These are phyloP conservation scores for Strigops habroptila DNA, from an alignment of 2,113 vertebrate species.

Conservation along the genomic window DNA sequence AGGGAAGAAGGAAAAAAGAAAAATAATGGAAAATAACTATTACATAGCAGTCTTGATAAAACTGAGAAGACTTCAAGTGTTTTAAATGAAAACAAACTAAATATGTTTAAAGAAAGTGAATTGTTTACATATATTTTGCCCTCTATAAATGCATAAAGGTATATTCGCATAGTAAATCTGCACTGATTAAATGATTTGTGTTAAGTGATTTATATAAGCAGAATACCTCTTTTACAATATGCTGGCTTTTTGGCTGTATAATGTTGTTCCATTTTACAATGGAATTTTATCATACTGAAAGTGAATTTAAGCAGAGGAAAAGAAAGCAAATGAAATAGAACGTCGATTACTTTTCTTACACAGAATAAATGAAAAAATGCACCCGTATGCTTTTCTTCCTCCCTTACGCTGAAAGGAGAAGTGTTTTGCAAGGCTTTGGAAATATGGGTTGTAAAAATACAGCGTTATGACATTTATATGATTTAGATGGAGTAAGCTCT, in stretches of 20 bases:
- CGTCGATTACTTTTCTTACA: neutral
- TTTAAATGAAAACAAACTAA: neutral
- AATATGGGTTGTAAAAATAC: neutral
- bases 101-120: neutral
- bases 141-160: neutral
- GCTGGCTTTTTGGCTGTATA: neutral
- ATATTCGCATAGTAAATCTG: neutral
- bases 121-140: neutral
- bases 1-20: neutral
- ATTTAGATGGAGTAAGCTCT: neutral
- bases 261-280: neutral
- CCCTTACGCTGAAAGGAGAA: neutral
- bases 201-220: neutral
- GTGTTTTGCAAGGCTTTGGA: neutral
- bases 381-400: neutral
- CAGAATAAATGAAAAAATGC: neutral
- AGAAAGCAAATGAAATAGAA: neutral
- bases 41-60: neutral
- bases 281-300: neutral
- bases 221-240: neutral
- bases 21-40: neutral
- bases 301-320: neutral
- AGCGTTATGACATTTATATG: neutral
- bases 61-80: neutral
- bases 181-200: neutral